These are phyloP conservation scores for Lycocerus yunnanus DNA, from an alignment of 2,888 invertebrate species.

Conservation along the genomic window DNA sequence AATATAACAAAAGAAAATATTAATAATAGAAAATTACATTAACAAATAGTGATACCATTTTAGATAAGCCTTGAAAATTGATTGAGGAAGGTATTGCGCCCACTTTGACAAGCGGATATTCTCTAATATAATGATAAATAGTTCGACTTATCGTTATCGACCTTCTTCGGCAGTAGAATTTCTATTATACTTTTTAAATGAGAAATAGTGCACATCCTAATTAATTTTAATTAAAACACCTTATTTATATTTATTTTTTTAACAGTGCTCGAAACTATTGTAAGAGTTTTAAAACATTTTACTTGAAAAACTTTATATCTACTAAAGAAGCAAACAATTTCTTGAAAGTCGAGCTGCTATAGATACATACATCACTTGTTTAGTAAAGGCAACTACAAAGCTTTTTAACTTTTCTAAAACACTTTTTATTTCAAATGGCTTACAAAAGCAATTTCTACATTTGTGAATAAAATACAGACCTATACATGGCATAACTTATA, in stretches of 20 bases:
- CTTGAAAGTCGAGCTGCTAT: background rate
- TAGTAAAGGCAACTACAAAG: background rate
- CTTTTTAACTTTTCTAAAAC: background rate
- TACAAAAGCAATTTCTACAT: background rate
- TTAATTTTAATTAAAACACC: background rate
- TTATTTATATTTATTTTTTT: background rate
- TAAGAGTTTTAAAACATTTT: background rate
- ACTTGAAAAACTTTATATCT: background rate
- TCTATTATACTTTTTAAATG: background rate
- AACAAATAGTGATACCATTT: background rate
- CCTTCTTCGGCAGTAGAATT: background rate
- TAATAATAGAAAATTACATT: background rate
- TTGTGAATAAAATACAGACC: background rate
- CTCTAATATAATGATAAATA: background rate
- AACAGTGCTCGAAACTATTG: background rate
- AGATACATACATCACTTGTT: background rate
- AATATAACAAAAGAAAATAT: background rate
- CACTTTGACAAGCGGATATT: background rate
- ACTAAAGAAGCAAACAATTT: background rate
- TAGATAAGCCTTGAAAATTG: background rate
- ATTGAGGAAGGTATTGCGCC: background rate
- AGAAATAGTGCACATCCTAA: background rate
- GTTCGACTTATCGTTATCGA: background rate
- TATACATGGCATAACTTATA: background rate
- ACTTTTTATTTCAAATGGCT: background rate